Percentiles rank a stretch among this genome's conserved stretches.
Evolutionary conservation across 2,888 invertebrate genomes (phyloP).

Genomic region (Liposcelis brunnea): DNA sequence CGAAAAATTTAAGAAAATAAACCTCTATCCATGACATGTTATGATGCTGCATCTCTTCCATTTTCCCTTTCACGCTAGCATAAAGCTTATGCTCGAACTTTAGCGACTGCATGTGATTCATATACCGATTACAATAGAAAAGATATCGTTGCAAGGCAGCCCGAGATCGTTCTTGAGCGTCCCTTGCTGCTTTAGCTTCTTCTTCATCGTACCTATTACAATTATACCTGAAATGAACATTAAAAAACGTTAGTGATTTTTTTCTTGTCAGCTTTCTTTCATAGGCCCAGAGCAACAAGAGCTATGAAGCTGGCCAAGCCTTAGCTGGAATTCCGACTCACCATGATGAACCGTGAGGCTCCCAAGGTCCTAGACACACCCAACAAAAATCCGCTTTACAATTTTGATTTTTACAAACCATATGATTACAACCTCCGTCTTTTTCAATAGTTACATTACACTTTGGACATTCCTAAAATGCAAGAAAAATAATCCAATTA

Average conservation of each 20-base stretch:
- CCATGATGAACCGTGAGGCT: constrained; percentile 96
- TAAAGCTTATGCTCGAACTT: constrained; percentile 96
- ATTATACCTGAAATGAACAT: constrained; percentile 63
- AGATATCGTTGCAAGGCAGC: constrained; percentile 91
- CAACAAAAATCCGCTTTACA: constrained; percentile 98
- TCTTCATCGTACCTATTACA: constrained; percentile 96
- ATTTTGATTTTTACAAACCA: constrained; percentile 97
- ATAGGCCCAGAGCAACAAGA: too few species aligned
- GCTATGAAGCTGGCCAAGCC: too few species aligned
- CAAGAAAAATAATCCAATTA: constrained; percentile 11
- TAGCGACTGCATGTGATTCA: constrained; percentile 98
- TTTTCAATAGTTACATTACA: constrained; percentile 95
- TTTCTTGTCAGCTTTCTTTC: too few species aligned
- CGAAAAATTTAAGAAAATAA: constrained; percentile 3
- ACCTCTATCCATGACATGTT: constrained; percentile 99
- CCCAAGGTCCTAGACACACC: constrained; percentile 98
- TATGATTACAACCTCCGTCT: constrained; percentile 98
- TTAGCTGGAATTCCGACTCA: too few species aligned
- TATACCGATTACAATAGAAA: constrained; percentile 97
- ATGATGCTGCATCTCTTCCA: constrained; percentile 99
- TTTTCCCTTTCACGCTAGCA: constrained; percentile 89
- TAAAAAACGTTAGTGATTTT: too few species aligned
- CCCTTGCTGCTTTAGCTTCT: constrained; percentile 88
- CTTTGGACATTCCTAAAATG: constrained; percentile 71
- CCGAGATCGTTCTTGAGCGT: constrained; percentile 87